Evolutionary conservation across 2,797 vertebrate genomes (phyloP), one percentile per base, ranked within the genome.

Genomic region (Lagorchestes hirsutus): DNA sequence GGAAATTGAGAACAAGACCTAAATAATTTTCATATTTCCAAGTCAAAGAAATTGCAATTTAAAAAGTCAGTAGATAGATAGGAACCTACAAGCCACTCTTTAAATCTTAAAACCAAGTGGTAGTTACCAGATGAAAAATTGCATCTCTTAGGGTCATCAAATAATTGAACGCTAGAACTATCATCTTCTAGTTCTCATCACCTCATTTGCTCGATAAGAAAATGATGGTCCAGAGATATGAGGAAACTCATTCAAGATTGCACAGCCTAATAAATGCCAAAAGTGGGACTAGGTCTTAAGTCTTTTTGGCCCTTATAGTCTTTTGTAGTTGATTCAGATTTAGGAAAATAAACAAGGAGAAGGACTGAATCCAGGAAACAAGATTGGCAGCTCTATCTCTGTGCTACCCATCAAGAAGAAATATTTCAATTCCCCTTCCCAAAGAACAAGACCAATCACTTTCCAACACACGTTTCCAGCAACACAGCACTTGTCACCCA

Each of bases 381-480:
- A 93, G 91, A 96, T 40, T 0, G 3, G 4, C 34, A 93, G 57
- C 55, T n/a, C 34, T 74, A 94, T 91, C 59, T 93, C 92, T 91
- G 57, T 29, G 34, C 58, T 90, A 94, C 54, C 55, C 27, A 59
- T 46, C 94, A 74, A 90, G 67, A 95, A 87, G 93, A 95, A 97
- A 95, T 58, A 93, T 57, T 92, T 93, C 14, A 55, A 28, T 92
- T 91, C 24, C 4, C 94, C 55, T 91, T 91, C 22, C 67, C 92
- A 55, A 57, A 54, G 92, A 97, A 54, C 92, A 93, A 95, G 56
- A 93, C 50, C 54, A 95, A 87, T n/a, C 93, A 46, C 46, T 96
- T 95, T 92, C 90, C 92, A 95, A 90, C 91, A 94, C 90, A 92
- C 28, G 82, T 31, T 27, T 95, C 94, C 93, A n/a, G 54, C 91